Conservation (phyloP, 2,113 vertebrate species). For the Notechis scutatus region DNA sequence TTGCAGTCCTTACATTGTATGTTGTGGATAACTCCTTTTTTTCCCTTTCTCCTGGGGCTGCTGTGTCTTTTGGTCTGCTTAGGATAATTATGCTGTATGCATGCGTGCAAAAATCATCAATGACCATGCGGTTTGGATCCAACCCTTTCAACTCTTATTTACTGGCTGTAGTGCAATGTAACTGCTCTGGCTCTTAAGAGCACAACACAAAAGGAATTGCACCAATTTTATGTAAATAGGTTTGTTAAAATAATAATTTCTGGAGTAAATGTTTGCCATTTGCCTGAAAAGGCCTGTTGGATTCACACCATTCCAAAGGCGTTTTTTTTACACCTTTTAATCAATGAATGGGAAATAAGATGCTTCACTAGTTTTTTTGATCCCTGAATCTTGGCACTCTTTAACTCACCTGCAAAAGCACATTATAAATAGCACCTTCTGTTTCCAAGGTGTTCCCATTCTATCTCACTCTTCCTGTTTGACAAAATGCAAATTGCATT, state of each 20-base stretch:
- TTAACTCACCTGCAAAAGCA: slow-evolving; percentile 64
- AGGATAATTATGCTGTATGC: slow-evolving; percentile 56
- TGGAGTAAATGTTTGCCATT: slow-evolving; percentile 49
- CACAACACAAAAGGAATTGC: slow-evolving; percentile 49
- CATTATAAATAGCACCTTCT: slow-evolving; percentile 66
- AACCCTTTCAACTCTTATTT: slow-evolving; percentile 42
- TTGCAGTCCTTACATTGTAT: too few species aligned
- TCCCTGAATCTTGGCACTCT: slow-evolving; percentile 67
- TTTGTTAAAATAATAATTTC: slow-evolving; percentile 51
- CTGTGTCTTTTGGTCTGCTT: too few species aligned
- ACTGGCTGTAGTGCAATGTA: slow-evolving; percentile 52
- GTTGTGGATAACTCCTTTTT: too few species aligned
- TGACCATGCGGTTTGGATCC: slow-evolving; percentile 59
- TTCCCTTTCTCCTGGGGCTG: too few species aligned
- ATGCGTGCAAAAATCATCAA: slow-evolving; percentile 62
- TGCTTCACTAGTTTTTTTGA: slow-evolving; percentile 66
- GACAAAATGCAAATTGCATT: slow-evolving; percentile 66
- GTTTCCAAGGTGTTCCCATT: slow-evolving; percentile 51
- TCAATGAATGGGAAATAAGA: slow-evolving; percentile 62
- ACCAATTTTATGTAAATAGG: slow-evolving; percentile 60
- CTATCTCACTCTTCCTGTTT: slow-evolving; percentile 58
- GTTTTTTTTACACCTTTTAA: slow-evolving; percentile 64
- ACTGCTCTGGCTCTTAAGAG: slow-evolving; percentile 52
- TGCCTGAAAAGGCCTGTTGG: slow-evolving; percentile 64
- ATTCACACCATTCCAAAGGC: slow-evolving; percentile 68